Percentiles rank a stretch among this genome's conserved stretches.
These are phyloP conservation scores for Cairina moschata DNA, from an alignment of 2,113 vertebrate species.

Conservation along the genomic window DNA sequence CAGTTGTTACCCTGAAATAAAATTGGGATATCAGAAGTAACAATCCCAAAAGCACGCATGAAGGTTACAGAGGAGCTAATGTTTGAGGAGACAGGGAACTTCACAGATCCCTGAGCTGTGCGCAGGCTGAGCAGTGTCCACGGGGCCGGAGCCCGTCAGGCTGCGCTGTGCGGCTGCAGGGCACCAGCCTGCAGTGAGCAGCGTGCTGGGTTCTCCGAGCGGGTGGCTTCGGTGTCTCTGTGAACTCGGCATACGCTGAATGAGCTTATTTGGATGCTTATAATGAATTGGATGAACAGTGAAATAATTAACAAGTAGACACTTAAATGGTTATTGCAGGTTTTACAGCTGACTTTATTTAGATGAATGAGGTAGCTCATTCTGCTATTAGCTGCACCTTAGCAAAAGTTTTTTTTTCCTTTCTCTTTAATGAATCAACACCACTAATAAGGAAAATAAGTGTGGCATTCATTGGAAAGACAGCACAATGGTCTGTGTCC, in stretches of 20 bases:
- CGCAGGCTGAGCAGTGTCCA: not conserved
- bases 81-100: not conserved
- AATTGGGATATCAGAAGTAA: not conserved
- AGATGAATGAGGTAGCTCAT: slow-evolving; percentile 30
- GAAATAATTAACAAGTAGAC: slow-evolving; percentile 44
- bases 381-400: not conserved
- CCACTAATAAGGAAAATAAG: not conserved
- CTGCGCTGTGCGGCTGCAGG: not conserved
- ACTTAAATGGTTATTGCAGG: slow-evolving; percentile 27
- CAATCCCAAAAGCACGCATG: not conserved
- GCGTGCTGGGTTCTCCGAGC: not conserved
- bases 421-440: not conserved
- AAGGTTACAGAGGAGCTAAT: not conserved
- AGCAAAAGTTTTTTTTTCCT: not conserved
- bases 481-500: not conserved
- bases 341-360: slow-evolving; percentile 29
- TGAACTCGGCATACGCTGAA: not conserved
- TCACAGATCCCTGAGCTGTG: not conserved
- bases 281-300: slow-evolving; percentile 32
- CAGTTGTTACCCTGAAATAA: not conserved
- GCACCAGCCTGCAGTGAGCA: not conserved
- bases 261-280: not conserved
- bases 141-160: not conserved
- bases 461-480: not conserved
- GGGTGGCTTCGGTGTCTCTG: not conserved